Base-by-base conservation (phyloP, 2,888 invertebrate genomes). In the Rhagonycha lutea region DNA sequence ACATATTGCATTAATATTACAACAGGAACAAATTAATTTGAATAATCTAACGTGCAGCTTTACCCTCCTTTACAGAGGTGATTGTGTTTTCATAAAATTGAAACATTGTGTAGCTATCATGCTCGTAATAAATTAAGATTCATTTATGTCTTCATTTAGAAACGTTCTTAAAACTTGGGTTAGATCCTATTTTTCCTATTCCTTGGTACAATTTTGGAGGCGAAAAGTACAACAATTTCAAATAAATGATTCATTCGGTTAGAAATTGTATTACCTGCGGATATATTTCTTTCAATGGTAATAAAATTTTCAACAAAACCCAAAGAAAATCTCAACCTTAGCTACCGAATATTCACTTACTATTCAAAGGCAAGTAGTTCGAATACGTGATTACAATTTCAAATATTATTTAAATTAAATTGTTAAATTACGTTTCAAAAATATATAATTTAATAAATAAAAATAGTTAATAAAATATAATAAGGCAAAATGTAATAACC, bases 1-100 rank as follows among this genome's bases (percentile, higher is more conserved):
- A 74, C 74, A 67, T 74, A 70, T 70, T 74, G 74, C 61, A 68
- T 70, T 74, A 62, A 69, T 69, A 73, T 69, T 73, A 68, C 69
- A 73, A 73, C 63, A 73, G 73, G 69, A 73, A 73, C 73, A 73
- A 73, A 73, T 73, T 73, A 73, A 73, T 73, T 73, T 73, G 73
- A 73, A 73, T 73, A 69, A 73, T 73, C 69, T 61, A 28, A 68
- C 60, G 29, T 68, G 26, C 61, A 62, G 61, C 61, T 61, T 60
- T 72, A 61, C 68, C 72, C 63, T 65, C 63, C 24, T 26, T 24
- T 65, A 11, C 9, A 24, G 14, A 65, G n/a, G 47, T 47, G n/a
- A 47, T 47, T 7, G 47, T n/a, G 47, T 47, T 47, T n/a, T 47
- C n/a, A 47, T 47, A 47, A 47, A 47, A 47, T 47, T 47, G 47